Evolutionary conservation across 2,113 vertebrate species (phyloP).

Genomic region (Hydrochoerus hydrochaeris): DNA sequence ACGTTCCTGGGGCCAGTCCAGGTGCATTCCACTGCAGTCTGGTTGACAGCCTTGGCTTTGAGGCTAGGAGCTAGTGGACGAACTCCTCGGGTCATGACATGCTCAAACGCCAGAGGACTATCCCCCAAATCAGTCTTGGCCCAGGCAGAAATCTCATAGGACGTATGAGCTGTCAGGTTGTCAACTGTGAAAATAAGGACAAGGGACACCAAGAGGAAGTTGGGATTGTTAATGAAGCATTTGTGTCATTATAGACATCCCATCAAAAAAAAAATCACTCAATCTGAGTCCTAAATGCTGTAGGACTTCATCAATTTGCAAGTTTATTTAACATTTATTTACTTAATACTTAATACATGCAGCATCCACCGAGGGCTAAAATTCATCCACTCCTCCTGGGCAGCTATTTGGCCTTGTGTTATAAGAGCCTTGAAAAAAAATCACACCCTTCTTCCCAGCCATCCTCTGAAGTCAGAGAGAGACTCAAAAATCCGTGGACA

Average conservation of each 20-base stretch:
- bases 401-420: not conserved
- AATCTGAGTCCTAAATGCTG: not conserved
- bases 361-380: not conserved
- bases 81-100: slow-evolving; percentile 88
- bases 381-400: not conserved
- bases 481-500: not conserved
- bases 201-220: not conserved
- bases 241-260: fast-evolving
- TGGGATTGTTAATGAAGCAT: not conserved
- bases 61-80: slow-evolving; percentile 90
- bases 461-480: not conserved
- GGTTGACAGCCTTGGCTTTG: slow-evolving; percentile 94
- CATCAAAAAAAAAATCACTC: not conserved
- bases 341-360: not conserved
- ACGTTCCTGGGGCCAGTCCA: slow-evolving; percentile 91
- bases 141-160: slow-evolving; percentile 96
- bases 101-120: slow-evolving; percentile 93
- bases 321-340: not conserved
- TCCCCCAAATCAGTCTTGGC: slow-evolving; percentile 94
- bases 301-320: not conserved
- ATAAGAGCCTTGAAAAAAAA: not conserved
- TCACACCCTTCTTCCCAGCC: not conserved
- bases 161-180: slow-evolving; percentile 94
- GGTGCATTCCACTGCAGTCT: slow-evolving; percentile 95
- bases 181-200: slow-evolving; percentile 84